Evolutionary conservation across 2,113 vertebrate species (phyloP), one percentile per base, ranked within the genome.

Genomic region (Dipodomys stephensi): DNA sequence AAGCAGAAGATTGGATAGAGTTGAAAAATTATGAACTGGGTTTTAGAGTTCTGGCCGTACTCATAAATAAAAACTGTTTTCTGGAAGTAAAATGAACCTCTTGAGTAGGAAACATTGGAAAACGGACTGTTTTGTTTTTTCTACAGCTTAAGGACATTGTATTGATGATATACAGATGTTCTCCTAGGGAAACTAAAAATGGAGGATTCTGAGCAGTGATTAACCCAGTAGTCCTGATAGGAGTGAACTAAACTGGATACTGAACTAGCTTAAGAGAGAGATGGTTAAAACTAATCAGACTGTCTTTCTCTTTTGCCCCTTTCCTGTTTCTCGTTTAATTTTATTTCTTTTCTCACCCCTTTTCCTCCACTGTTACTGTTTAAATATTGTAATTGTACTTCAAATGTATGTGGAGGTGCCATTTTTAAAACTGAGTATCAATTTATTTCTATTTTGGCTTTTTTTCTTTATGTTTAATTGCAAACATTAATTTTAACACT

Each of bases 101-200:
- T 39, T 89, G 19, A 81, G 20, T 82, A 8, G 78, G 69, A 81
- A 90, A 71, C 67, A 44, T 65, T 71, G 28, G 25, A 57, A 39
- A 83, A 87, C 53, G 83, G 71, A 35, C 25, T 35, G 13, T 64
- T 89, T 89, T 91, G n/a, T 83, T 91, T 96, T n/a, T 62, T 91
- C 9, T 62, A 11, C 10, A 92, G 7, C 64, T 85, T 83, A 46
- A 68, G 60, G 65, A 89, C 65, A 25, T 60, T 53, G 9, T 91
- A 25, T 74, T 87, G 22, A 71, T 90, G 60, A 22, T 30, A 13
- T 71, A 49, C 65, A 62, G 15, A 79, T 81, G n/a, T 62, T 83
- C 8, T 90, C 30, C 19, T 77, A 76, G n/a, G 23, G 49, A 94
- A 88, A 39, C 46, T 69, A 25, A 86, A 62, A 10, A 73, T 60